Evolutionary conservation across 2,113 vertebrate species (phyloP), one percentile per base, ranked within the genome.

Genomic region (Ceyx cyanopectus): DNA sequence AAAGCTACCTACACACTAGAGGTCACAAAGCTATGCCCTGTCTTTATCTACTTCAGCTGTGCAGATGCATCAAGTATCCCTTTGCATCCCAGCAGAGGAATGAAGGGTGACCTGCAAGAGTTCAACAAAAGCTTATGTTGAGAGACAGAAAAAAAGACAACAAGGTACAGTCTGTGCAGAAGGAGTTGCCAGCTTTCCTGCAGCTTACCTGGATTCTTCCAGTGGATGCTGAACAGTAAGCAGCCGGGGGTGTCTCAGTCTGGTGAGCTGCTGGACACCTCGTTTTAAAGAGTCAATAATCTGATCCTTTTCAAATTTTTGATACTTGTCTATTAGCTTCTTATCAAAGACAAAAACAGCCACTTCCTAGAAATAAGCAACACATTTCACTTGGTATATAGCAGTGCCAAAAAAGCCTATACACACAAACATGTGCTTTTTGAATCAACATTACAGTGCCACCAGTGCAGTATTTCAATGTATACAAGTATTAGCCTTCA

Each of bases 341-440:
- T 99, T 99, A 95, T 99, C 99, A 97, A 99, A 99, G 76, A 99
- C 99, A 97, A 99, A 99, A 94, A 99, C 99, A 69, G 99, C 99
- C 66, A 99, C 99, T 97, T 99, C 99, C 99, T 99, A 96, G 82
- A 97, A 97, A 94, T 13, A 97, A 96, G 5, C 26, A 79, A 94
- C 7, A 81, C 81, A 87, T 94, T 89, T 96, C 65, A 89, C 30
- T 94, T 13, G 22, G 15, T 74, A 70, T 30, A 13, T 46, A 77
- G 30, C 51, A 84, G 5, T 91, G 65, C 4, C 40, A 92, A 72
- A 87, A 90, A 11, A 93, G 27, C 14, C 14, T 57, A 37, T 9
- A 56, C 4, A 73, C 3, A 26, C 14, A 66, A 5, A 50, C 4
- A 73, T 3, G 23, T 10, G 66, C 2, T 78, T 88, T 43, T 67